Conservation (phyloP, 2,888 invertebrate genomes). For the Chouioia cunea region DNA sequence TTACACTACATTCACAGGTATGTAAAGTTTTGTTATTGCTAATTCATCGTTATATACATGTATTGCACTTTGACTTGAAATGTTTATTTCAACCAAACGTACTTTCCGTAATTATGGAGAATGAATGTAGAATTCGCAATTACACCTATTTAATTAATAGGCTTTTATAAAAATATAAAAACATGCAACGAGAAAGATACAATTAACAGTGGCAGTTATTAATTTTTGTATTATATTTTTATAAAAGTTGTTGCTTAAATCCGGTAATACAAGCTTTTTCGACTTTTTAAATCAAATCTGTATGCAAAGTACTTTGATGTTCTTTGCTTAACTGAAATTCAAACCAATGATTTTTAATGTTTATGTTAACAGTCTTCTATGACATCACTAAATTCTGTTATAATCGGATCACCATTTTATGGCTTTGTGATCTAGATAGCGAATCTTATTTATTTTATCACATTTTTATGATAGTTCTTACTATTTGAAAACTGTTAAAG, state of each 20-base stretch:
- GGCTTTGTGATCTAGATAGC: too few species aligned
- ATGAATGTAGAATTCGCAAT: too few species aligned
- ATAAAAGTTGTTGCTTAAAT: background rate
- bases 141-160: background rate
- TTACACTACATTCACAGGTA: too few species aligned
- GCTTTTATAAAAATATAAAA: conserved; percentile 30
- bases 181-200: background rate
- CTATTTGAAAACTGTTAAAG: conserved; percentile 23
- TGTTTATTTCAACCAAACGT: too few species aligned
- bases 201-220: conserved; percentile 25
- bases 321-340: too few species aligned
- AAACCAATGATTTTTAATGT: background rate
- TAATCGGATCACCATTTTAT: conserved; percentile 34
- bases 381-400: conserved; percentile 43
- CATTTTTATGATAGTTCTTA: conserved; percentile 39
- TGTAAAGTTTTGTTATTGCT: too few species aligned
- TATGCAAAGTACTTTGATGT: too few species aligned
- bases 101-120: too few species aligned
- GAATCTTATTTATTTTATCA: conserved; percentile 34
- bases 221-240: background rate
- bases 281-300: background rate
- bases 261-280: background rate
- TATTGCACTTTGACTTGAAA: too few species aligned
- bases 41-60: too few species aligned
- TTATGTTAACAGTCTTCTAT: conserved; percentile 39